These are phyloP conservation scores for Cardinalis cardinalis DNA, from an alignment of 2,113 vertebrate genomes.

Conservation along the genomic window DNA sequence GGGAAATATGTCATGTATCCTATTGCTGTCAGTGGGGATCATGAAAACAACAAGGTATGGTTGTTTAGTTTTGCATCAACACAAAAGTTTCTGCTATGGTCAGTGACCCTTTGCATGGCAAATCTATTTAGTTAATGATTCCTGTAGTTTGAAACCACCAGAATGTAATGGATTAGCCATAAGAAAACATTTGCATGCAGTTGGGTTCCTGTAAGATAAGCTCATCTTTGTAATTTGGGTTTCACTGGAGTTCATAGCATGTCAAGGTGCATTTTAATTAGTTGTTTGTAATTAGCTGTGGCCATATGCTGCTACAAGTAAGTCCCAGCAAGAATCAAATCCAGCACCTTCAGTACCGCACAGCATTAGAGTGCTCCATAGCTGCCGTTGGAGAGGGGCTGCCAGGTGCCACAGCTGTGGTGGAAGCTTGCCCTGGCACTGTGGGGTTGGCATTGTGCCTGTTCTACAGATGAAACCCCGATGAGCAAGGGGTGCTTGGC, in stretches of 20 bases:
- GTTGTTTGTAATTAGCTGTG: background rate
- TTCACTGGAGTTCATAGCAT: background rate
- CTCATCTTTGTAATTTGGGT: background rate
- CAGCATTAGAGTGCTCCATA: fast-evolving
- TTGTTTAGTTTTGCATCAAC: background rate
- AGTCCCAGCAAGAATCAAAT: background rate
- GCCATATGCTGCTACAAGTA: background rate
- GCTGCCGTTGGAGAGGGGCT: background rate
- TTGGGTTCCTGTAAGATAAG: background rate
- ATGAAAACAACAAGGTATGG: constrained; percentile 93
- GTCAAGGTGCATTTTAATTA: background rate
- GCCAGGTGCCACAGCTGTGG: fast-evolving
- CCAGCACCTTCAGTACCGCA: background rate
- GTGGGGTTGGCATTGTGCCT: background rate
- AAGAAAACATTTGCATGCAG: background rate
- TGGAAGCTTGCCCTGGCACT: background rate
- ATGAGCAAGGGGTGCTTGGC: background rate
- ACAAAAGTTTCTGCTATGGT: background rate
- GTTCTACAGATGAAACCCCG: background rate
- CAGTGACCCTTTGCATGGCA: background rate
- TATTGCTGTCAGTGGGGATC: constrained; percentile 97
- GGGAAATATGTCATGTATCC: constrained; percentile 98
- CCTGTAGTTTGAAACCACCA: background rate
- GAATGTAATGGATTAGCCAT: background rate
- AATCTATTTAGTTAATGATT: background rate